A percentile compares a stretch with the other conserved stretches of the same genome.
Conservation (phyloP, 2,113 vertebrate species). For the Callionymus lyra region DNA sequence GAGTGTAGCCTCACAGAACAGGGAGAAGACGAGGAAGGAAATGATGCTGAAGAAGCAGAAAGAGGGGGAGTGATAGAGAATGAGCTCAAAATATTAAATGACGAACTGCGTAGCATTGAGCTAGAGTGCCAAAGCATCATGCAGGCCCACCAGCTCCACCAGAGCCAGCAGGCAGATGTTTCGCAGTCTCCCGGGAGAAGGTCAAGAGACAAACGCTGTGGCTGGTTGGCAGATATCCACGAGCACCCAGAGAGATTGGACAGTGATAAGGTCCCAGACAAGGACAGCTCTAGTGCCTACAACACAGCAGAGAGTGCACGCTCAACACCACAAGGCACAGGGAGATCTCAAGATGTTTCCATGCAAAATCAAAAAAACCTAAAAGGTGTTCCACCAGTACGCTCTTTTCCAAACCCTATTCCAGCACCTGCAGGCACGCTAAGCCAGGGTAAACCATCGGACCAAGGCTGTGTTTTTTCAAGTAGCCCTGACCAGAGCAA, state of each 20-base stretch:
- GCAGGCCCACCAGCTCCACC: conserved; percentile 82
- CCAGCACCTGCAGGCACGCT: conserved; percentile 46
- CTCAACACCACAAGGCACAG: conserved; percentile 78
- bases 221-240: conserved; percentile 78
- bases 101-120: conserved; percentile 90
- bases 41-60: conserved; percentile 13
- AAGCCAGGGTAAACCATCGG: conserved; percentile 57
- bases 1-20: conserved; percentile 78
- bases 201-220: conserved; percentile 48
- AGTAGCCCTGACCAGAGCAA: conserved; percentile 70
- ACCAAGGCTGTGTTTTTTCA: conserved; percentile 56
- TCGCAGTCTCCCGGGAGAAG: conserved; percentile 12
- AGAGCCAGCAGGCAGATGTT: conserved; percentile 43
- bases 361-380: conserved; percentile 85
- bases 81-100: conserved; percentile 86
- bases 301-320: conserved; percentile 90
- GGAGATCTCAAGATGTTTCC: conserved; percentile 81
- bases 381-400: conserved; percentile 41
- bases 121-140: conserved; percentile 93
- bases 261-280: conserved; percentile 55
- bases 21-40: conserved; percentile 47
- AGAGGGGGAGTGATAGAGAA: conserved; percentile 69
- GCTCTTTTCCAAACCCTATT: conserved; percentile 39
- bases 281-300: conserved; percentile 92
- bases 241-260: conserved; percentile 82